Evolutionary conservation across 1,140 invertebrate genomes (phyloP).

Genomic region (Artemia franciscana): DNA sequence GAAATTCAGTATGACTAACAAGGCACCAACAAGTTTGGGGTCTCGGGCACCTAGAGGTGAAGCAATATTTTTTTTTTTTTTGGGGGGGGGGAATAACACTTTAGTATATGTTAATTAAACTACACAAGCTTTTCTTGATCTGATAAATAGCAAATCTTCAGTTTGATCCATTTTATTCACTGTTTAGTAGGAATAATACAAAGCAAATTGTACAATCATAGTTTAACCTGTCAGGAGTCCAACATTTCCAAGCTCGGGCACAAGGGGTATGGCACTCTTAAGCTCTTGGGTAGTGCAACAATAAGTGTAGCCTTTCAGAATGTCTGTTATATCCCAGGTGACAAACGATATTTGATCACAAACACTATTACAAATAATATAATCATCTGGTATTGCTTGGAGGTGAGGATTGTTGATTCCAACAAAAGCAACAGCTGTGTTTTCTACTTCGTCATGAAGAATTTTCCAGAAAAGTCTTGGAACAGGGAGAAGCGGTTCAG

Average conservation of each 20-base stretch:
- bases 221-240: not conserved
- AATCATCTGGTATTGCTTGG: slow-evolving; percentile 17
- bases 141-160: no score
- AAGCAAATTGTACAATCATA: no score
- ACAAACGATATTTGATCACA: slow-evolving; percentile 27
- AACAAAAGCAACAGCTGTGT: slow-evolving; percentile 9
- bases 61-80: no score
- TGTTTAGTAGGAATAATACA: no score
- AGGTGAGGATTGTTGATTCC: slow-evolving; percentile 12
- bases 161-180: no score
- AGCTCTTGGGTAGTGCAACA: slow-evolving; percentile 23
- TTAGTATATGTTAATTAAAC: no score
- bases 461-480: slow-evolving; percentile 25
- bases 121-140: no score
- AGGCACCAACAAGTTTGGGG: no score
- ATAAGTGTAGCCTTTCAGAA: slow-evolving; percentile 33
- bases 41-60: no score
- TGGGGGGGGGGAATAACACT: no score
- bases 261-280: slow-evolving; percentile 2
- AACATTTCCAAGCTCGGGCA: slow-evolving; percentile 4
- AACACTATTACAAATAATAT: slow-evolving; percentile 25
- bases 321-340: slow-evolving; percentile 25
- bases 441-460: slow-evolving; percentile 5
- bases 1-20: no score
- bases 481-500: slow-evolving; percentile 23